Percentiles rank a stretch among this genome's conserved stretches.
Conservation (phyloP, 2,888 invertebrate species). For the Mamestra brassicae region DNA sequence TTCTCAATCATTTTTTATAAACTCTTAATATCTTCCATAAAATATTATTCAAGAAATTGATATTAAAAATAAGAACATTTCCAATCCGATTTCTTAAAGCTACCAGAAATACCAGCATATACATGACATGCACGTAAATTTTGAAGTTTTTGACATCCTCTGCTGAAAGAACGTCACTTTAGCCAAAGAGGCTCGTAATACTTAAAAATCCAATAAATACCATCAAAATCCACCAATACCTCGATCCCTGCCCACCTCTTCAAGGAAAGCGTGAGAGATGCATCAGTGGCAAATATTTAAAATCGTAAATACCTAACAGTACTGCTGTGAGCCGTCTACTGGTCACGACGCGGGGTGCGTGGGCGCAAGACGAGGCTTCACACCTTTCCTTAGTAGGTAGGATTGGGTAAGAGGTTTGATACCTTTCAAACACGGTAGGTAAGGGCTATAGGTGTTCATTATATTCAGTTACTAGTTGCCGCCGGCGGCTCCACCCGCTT, state of each 20-base stretch:
- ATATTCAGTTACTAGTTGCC: no score
- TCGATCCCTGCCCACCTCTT: conserved; percentile 40
- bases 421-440: conserved; percentile 9
- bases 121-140: no score
- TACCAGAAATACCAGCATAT: no score
- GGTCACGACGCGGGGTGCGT: conserved; percentile 57
- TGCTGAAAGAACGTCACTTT: no score
- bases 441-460: background rate
- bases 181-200: background rate
- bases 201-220: background rate
- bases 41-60: no score
- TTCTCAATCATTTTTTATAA: no score
- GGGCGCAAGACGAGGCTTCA: conserved; percentile 48
- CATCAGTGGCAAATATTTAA: conserved; percentile 66
- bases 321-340: conserved; percentile 48
- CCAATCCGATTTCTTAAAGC: no score
- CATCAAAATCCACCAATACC: background rate
- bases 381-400: conserved; percentile 33
- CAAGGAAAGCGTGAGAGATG: conserved; percentile 63
- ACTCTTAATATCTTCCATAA: no score
- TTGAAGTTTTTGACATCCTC: no score
- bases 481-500: no score
- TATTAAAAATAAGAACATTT: no score
- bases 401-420: conserved; percentile 33
- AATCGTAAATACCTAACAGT: conserved; percentile 67